Evolutionary conservation across 1,140 invertebrate genomes (phyloP), one percentile per base, ranked within the genome.

Genomic region (Zeugodacus cucurbitae): DNA sequence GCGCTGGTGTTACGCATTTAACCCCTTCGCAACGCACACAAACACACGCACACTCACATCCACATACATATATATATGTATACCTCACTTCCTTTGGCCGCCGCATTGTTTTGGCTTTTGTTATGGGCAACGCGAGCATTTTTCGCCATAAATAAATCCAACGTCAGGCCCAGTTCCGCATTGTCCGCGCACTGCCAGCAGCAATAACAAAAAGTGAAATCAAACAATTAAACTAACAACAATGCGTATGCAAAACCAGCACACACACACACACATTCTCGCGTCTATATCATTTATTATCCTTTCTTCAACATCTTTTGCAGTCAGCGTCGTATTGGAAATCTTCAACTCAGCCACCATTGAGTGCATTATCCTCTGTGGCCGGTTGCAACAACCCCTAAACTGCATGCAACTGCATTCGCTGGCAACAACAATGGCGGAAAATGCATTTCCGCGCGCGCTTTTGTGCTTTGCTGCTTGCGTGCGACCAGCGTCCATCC

Each of bases 371-470:
- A 22, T 70, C 1, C 34, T 20, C 14, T 74, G 34, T 20, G 32
- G 22, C 26, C 44, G 8, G 44, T 22, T 44, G 74, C 41, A 48
- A 14, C 74, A 54, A 48, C 74, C 74, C 74, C 11, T 82, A 86
- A 86, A 86, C 17, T 74, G 67, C 67, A 41, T 37, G 54, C 85
- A 86, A 86, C 29, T 59, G 85, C 54, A 86, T 26, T 86, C 29
- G 10, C 6, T 34, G 14, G 20, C 37, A 78, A 44, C 29, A 86
- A 86, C 48, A 86, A 86, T 86, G 85, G 85, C 85, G 85, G 34
- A 86, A 86, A 86, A 86, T 86, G 85, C 85, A 86, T 86, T 86
- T 86, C 85, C 48, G 48, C 34, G 57, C 85, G 34, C 85, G 82
- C 82, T 86, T 86, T 54, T 86, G 82, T 86, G n/a, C n/a, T n/a